These are phyloP conservation scores for Drosophila kambysellisi DNA, from an alignment of 2,888 invertebrate genomes.

Conservation along the genomic window DNA sequence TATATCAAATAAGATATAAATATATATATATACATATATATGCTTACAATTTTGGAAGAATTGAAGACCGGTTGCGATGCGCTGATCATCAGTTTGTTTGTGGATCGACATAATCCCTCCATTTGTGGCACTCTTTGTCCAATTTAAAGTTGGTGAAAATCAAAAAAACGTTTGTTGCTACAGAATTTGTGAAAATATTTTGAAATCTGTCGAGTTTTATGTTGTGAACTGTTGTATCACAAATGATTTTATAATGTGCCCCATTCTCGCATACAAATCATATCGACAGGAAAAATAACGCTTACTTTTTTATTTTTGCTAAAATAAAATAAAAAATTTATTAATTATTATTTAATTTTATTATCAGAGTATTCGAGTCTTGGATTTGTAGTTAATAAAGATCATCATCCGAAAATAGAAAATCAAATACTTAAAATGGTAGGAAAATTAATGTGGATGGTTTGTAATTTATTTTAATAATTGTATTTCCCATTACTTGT, in stretches of 20 bases:
- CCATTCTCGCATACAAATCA: not conserved
- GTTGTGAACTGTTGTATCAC: constrained; percentile 40
- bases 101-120: constrained; percentile 40
- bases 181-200: constrained; percentile 29
- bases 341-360: not conserved
- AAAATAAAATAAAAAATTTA: not conserved
- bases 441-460: not conserved
- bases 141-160: not conserved
- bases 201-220: constrained; percentile 18
- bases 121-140: constrained; percentile 25
- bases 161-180: constrained; percentile 5
- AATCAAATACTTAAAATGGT: not conserved
- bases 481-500: not conserved
- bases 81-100: constrained; percentile 36
- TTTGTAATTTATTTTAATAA: not conserved
- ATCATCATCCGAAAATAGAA: not conserved
- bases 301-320: constrained; percentile 27
- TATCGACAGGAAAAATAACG: constrained; percentile 28
- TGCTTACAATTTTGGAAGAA: constrained; percentile 56
- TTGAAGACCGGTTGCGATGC: constrained; percentile 23
- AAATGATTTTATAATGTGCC: constrained; percentile 36
- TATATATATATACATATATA: not conserved
- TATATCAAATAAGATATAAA: not conserved
- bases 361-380: not conserved
- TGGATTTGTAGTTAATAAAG: not conserved